Evolutionary conservation across 2,797 vertebrate species (phyloP).

Genomic region (Betta splendens): DNA sequence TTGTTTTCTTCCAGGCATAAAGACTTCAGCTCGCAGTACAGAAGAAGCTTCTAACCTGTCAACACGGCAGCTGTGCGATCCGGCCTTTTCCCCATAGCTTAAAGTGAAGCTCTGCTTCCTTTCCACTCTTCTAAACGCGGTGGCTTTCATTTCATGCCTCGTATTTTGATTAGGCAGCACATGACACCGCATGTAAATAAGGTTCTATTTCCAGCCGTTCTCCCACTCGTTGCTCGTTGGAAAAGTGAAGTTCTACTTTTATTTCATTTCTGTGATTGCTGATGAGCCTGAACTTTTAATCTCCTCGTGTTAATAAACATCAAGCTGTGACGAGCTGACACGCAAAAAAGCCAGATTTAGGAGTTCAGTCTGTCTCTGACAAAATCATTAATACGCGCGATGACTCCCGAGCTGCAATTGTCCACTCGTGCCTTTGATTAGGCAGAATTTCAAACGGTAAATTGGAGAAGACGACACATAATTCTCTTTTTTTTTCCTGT

Average conservation of each 20-base stretch:
- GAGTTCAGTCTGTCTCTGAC: conserved; percentile 21
- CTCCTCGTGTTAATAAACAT: conserved; percentile 14
- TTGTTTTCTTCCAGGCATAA: conserved; percentile 47
- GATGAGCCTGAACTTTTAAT: conserved; percentile 12
- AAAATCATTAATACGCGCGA: conserved; percentile 20
- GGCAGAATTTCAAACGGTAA: conserved; percentile 13
- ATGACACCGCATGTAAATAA: conserved; percentile 13
- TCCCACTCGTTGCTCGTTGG: conserved; percentile 6
- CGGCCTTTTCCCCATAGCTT: conserved; percentile 34
- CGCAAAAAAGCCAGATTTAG: conserved; percentile 13
- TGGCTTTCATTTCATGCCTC: conserved; percentile 46
- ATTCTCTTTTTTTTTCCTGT: conserved; percentile 1
- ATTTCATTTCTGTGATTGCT: neutral
- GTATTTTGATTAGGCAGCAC: conserved; percentile 28
- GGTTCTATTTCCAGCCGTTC: conserved; percentile 7
- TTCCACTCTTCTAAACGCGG: conserved; percentile 20
- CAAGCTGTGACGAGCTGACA: conserved; percentile 3
- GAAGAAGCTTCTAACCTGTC: conserved; percentile 28
- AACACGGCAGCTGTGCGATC: conserved; percentile 19
- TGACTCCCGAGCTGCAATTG: conserved; percentile 2
- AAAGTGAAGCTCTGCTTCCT: conserved; percentile 24
- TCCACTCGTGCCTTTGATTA: conserved; percentile 44
- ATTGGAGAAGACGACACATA: conserved; percentile 16
- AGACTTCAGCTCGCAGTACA: conserved; percentile 38
- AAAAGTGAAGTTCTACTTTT: conserved; percentile 9